These are phyloP conservation scores for Aphyosemion australe DNA, from an alignment of 2,113 vertebrate genomes.

Conservation along the genomic window DNA sequence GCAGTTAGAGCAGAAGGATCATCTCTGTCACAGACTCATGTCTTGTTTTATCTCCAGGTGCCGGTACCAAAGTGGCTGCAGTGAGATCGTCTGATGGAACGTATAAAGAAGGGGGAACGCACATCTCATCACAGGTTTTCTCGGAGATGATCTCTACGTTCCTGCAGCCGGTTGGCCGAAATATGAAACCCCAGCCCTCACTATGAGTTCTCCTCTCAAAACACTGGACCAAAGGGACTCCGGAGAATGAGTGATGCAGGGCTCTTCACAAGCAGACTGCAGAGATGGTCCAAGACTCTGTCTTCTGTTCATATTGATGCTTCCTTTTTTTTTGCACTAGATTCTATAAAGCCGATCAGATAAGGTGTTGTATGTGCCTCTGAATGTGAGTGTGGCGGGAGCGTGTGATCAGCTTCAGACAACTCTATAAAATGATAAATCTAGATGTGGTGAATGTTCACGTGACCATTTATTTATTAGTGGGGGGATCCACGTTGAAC, in stretches of 20 bases:
- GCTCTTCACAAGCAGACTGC: constrained; percentile 19
- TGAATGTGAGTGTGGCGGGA: constrained; percentile 49
- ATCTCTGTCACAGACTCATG: background rate
- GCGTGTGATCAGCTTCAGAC: constrained; percentile 34
- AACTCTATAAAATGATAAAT: constrained; percentile 45
- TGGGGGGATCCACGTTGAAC: constrained; percentile 33
- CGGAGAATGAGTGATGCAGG: constrained; percentile 53
- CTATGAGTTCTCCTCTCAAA: constrained; percentile 62
- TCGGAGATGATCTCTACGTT: constrained; percentile 41
- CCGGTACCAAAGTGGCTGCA: constrained; percentile 89
- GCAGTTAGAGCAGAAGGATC: background rate
- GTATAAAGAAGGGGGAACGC: constrained; percentile 35
- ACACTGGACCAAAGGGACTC: constrained; percentile 73
- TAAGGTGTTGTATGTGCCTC: constrained; percentile 62
- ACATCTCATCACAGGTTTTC: constrained; percentile 66
- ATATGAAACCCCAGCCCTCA: constrained; percentile 42
- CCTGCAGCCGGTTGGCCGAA: constrained; percentile 39
- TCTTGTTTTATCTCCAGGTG: constrained; percentile 80
- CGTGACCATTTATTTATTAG: constrained; percentile 71
- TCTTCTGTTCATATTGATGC: constrained; percentile 60
- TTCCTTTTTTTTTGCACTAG: constrained; percentile 78
- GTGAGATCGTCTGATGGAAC: constrained; percentile 67
- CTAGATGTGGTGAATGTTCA: constrained; percentile 42
- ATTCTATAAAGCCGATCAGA: constrained; percentile 60
- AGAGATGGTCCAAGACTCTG: constrained; percentile 43